phyloP scores from a whole-genome alignment of 1,140 invertebrate species.

The Trichogramma pretiosum region DNA sequence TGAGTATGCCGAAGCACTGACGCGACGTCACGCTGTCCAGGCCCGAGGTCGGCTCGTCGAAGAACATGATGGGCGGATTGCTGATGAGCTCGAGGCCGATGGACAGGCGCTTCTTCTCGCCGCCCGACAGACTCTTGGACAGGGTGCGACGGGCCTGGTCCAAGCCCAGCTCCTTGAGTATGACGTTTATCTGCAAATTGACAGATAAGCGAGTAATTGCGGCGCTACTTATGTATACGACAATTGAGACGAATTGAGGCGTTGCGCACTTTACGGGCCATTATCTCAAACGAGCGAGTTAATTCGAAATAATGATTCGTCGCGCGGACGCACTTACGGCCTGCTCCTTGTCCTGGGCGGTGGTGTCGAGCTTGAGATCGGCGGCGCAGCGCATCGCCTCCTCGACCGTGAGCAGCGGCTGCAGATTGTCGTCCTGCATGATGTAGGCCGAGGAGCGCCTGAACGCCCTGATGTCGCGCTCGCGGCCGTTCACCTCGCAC shows the following conservation, averaged over 20 bases:
- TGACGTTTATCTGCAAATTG: slow-evolving; percentile 55
- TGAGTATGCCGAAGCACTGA: slow-evolving; percentile 68
- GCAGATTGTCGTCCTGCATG: slow-evolving; percentile 79
- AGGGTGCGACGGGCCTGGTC: slow-evolving; percentile 57
- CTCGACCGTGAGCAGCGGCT: slow-evolving; percentile 71
- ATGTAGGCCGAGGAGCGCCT: slow-evolving; percentile 82
- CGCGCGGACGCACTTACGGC: slow-evolving; percentile 48
- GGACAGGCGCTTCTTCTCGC: slow-evolving; percentile 77
- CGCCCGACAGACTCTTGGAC: slow-evolving; percentile 70
- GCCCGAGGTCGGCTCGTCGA: slow-evolving; percentile 92
- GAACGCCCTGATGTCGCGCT: slow-evolving; percentile 66
- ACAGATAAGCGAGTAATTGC: neutral
- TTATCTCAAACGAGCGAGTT: neutral
- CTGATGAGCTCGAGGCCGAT: slow-evolving; percentile 80
- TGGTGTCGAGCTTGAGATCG: slow-evolving; percentile 73
- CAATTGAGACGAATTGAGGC: neutral
- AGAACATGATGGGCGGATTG: slow-evolving; percentile 84
- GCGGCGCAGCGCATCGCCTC: slow-evolving; percentile 82
- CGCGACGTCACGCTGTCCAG: slow-evolving; percentile 78
- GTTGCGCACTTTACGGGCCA: neutral
- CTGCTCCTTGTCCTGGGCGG: slow-evolving; percentile 52
- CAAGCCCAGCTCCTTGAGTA: slow-evolving; percentile 62
- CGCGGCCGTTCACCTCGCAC: slow-evolving; percentile 62
- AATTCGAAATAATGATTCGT: neutral
- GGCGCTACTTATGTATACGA: neutral